These are phyloP conservation scores for Agrotis segetum DNA, from an alignment of 2,888 invertebrate species.

Conservation along the genomic window DNA sequence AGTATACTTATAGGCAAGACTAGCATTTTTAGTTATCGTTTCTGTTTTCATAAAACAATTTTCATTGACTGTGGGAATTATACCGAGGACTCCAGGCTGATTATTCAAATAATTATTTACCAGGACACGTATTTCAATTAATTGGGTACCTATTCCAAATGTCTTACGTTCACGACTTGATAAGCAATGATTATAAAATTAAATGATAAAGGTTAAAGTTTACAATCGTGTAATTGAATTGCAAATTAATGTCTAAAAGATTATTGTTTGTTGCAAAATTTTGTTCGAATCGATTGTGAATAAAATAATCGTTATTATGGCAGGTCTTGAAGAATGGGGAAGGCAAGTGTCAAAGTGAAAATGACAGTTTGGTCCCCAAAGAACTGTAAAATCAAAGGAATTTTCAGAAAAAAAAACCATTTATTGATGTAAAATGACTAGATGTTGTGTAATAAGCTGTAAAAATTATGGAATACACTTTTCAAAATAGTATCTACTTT, in stretches of 20 bases:
- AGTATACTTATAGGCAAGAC: too few species aligned
- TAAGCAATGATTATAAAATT: conserved; percentile 62
- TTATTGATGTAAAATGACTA: too few species aligned
- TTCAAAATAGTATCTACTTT: too few species aligned
- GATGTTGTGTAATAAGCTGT: too few species aligned
- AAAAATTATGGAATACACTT: too few species aligned
- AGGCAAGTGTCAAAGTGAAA: too few species aligned
- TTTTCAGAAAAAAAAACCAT: too few species aligned
- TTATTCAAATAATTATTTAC: conserved; percentile 24
- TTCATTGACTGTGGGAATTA: conserved; percentile 7
- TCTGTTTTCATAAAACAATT: background rate
- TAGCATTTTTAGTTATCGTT: too few species aligned
- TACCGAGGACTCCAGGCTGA: background rate
- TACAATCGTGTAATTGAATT: conserved; percentile 63
- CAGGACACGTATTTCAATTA: conserved; percentile 28
- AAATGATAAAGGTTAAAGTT: conserved; percentile 56
- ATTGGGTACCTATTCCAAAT: conserved; percentile 38
- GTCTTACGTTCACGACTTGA: conserved; percentile 36
- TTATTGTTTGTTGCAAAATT: conserved; percentile 50
- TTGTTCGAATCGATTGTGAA: conserved; percentile 29
- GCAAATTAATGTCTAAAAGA: conserved; percentile 50
- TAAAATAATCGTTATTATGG: conserved; percentile 33
- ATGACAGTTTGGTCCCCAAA: too few species aligned
- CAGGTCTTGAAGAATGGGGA: background rate
- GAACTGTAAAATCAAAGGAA: too few species aligned